These are phyloP conservation scores for Pemphigus obesinymphae DNA, from an alignment of 1,140 invertebrate genomes.

Conservation along the genomic window DNA sequence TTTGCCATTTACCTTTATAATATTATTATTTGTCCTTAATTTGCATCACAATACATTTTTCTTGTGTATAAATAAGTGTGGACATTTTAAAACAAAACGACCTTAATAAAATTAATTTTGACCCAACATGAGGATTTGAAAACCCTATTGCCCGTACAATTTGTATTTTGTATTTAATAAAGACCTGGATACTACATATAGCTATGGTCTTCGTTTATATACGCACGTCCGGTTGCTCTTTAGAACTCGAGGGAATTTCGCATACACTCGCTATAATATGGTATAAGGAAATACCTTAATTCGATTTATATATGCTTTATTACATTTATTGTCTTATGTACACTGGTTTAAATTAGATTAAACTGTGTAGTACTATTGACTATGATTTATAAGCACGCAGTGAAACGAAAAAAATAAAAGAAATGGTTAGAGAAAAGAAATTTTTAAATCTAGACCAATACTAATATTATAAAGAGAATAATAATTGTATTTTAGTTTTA, in stretches of 20 bases:
- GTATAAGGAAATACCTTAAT: not conserved
- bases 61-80: not conserved
- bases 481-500: not conserved
- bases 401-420: not conserved
- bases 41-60: no score
- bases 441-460: not conserved
- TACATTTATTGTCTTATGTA: conserved; percentile 5
- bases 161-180: conserved; percentile 3
- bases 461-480: not conserved
- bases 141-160: not conserved
- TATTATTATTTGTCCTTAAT: no score
- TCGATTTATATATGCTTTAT: conserved; percentile 24
- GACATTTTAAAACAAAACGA: not conserved
- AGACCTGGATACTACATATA: not conserved
- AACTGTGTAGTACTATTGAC: not conserved
- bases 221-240: not conserved
- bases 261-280: not conserved
- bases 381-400: not conserved
- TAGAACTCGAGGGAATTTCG: not conserved
- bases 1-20: no score
- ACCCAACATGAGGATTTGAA: not conserved
- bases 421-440: not conserved
- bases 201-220: not conserved
- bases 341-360: not conserved
- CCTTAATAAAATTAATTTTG: not conserved